Base-by-base conservation (phyloP, 2,113 vertebrate species). In the Tenrec ecaudatus region DNA sequence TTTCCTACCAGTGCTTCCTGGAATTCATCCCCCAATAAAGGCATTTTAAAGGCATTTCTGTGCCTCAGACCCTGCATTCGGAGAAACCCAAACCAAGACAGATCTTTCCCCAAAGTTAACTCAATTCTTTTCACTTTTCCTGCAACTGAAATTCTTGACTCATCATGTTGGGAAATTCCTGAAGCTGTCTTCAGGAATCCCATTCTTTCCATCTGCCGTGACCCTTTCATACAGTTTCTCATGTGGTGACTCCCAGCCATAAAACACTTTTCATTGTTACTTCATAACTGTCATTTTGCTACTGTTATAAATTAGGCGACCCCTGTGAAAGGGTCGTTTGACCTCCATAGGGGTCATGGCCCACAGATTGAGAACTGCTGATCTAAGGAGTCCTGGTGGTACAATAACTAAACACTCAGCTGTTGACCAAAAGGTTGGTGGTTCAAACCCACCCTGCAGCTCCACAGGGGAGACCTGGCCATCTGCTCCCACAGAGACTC, bases 71-170 rank as follows among this genome's bases (percentile, higher is more conserved):
- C 47, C 12, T 53, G 47, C 4, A 53, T 81, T 78, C 79, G 76
- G 38, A 29, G 47, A 86, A 89, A 89, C 12, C 6, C 57, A 91
- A 89, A 87, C n/a, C 64, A 79, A 80, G 75, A 40, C 22, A 75
- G 33, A 58, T 25, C 69, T 89, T 73, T 58, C 25, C n/a, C 36
- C 68, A 60, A 69, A 88, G 62, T 83, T 64, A 64, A 84, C 27
- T 82, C 64, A 68, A 36, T 76, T 53, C 58, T 17, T 80, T 86
- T 80, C 83, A 80, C 31, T 95, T 76, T 81, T 88, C 43, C 38
- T 83, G 40, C 25, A 79, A 90, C 12, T 1, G 9, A 60, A 86
- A 75, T 82, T 78, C 43, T 90, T 76, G 38, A 43, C 31, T 75
- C 25, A 4, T 0, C 22, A 66, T 69, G 19, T 29, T 71, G 66